phyloP scores from a whole-genome alignment of 2,113 vertebrate genomes.

The Anarrhichthys ocellatus region DNA sequence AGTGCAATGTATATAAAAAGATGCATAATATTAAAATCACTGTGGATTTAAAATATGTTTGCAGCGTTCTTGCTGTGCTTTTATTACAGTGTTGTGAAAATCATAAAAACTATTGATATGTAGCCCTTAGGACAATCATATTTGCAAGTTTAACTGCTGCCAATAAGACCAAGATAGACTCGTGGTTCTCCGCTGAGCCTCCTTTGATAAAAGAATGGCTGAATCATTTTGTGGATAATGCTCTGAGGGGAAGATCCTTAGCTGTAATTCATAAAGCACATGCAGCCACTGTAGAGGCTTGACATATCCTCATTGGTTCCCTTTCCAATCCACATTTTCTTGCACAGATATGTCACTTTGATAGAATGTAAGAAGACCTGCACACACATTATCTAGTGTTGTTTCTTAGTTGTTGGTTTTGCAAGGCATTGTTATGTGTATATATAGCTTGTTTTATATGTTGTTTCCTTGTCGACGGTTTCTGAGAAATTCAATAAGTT shows the following conservation, averaged over 20 bases:
- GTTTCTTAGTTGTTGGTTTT: not conserved
- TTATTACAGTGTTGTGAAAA: not conserved
- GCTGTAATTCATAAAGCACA: not conserved
- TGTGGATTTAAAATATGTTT: not conserved
- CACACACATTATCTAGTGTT: not conserved
- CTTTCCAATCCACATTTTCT: not conserved
- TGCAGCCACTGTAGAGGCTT: not conserved
- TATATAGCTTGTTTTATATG: not conserved
- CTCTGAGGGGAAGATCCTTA: not conserved
- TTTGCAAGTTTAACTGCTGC: not conserved
- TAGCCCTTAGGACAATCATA: not conserved
- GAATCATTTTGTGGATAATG: not conserved
- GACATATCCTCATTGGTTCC: not conserved
- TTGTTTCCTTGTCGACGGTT: not conserved
- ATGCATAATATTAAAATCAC: not conserved
- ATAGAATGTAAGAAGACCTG: not conserved
- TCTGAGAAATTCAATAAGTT: not conserved
- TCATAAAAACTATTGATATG: not conserved
- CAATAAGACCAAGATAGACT: not conserved
- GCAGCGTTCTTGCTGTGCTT: not conserved
- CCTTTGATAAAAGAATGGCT: not conserved
- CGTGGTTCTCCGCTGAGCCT: not conserved
- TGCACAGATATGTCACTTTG: not conserved
- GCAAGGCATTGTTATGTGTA: not conserved
- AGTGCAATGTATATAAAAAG: conserved; percentile 71